These are phyloP conservation scores for Virgularia gustaviana DNA, from an alignment of 92 coral and sea anemone species.

Conservation along the genomic window DNA sequence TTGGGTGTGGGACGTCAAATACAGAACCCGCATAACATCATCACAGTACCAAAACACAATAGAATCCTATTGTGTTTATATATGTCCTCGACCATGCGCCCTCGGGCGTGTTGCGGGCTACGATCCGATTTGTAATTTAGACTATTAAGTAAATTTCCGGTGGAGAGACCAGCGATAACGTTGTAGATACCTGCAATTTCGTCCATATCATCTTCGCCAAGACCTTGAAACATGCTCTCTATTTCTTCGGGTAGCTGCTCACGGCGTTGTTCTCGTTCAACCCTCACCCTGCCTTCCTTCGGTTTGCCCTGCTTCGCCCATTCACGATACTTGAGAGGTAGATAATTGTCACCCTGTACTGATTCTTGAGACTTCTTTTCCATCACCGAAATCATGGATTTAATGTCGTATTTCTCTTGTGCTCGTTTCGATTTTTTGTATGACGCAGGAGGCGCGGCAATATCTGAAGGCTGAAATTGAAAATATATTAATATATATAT, in stretches of 20 bases:
- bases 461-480: neutral
- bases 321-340: slow-evolving; percentile 85
- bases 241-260: slow-evolving; percentile 82
- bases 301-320: slow-evolving; percentile 69
- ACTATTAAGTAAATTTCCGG: neutral
- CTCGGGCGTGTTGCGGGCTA: neutral
- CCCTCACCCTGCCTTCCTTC: slow-evolving; percentile 5
- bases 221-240: slow-evolving; percentile 74
- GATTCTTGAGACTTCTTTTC: slow-evolving; percentile 83
- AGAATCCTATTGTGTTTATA: no score
- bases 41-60: no score
- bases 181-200: slow-evolving; percentile 84
- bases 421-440: slow-evolving; percentile 8
- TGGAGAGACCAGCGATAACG: neutral
- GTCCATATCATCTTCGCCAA: slow-evolving; percentile 76
- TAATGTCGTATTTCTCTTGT: slow-evolving; percentile 5
- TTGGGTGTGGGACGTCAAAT: no score
- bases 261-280: slow-evolving; percentile 50
- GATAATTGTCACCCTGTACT: slow-evolving; percentile 62
- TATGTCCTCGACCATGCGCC: no score
- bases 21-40: no score
- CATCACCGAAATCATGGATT: slow-evolving; percentile 34
- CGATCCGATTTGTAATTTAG: neutral
- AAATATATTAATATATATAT: neutral
- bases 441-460: slow-evolving; percentile 3